Percentiles rank a stretch among this genome's conserved stretches.
These are phyloP conservation scores for Podabrus alpinus DNA, from an alignment of 2,888 invertebrate species.

Conservation along the genomic window DNA sequence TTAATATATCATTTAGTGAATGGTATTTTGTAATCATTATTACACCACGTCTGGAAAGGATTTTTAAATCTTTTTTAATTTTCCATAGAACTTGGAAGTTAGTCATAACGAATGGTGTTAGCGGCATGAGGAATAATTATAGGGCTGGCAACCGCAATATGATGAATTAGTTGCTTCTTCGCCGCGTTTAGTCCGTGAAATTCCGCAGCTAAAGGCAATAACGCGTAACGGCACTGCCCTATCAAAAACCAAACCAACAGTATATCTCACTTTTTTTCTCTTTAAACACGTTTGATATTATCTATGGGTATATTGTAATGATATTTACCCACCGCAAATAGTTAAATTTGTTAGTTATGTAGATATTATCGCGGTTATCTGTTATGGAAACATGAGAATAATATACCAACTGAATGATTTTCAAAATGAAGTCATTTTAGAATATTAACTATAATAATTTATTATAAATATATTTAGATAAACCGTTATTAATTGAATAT, in stretches of 20 bases:
- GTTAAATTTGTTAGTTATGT: not conserved
- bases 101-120: constrained; percentile 40
- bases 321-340: not conserved
- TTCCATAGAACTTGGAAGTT: constrained; percentile 14
- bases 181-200: constrained; percentile 35
- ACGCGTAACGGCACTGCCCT: constrained; percentile 32
- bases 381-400: not conserved
- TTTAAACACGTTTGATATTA: not conserved
- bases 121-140: constrained; percentile 53
- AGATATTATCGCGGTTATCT: not conserved
- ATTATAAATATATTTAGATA: too few relatives aligned
- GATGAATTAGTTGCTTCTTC: constrained; percentile 53
- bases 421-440: too few relatives aligned
- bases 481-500: not conserved
- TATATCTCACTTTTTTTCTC: not conserved
- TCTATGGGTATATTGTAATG: not conserved
- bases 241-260: constrained; percentile 10
- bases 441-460: too few relatives aligned
- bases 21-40: constrained; percentile 11
- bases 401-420: not conserved
- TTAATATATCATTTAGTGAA: not conserved
- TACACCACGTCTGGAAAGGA: constrained; percentile 18
- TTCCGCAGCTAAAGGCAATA: constrained; percentile 34
- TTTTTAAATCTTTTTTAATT: constrained; percentile 28
- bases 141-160: constrained; percentile 52